phyloP scores from a whole-genome alignment of 2,113 vertebrate genomes.

The Chunga burmeisteri region DNA sequence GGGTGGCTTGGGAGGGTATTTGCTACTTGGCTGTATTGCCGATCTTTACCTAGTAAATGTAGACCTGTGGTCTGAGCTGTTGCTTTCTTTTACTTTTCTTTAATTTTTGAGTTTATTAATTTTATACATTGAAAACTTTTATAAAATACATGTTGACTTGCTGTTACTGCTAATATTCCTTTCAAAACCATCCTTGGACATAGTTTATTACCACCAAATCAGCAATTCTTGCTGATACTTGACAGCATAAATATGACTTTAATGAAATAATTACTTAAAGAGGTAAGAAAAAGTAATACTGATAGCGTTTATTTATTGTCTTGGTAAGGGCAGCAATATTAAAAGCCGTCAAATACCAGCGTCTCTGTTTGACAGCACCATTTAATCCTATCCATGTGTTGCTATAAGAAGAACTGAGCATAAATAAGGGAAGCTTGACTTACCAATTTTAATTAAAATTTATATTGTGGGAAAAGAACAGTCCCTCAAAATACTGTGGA shows the following conservation, averaged over 20 bases:
- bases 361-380: conserved; percentile 47
- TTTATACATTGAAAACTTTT: not conserved
- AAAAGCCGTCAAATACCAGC: conserved; percentile 62
- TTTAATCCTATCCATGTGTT: conserved; percentile 57
- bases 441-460: conserved; percentile 51
- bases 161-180: conserved; percentile 18
- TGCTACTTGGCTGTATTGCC: not conserved
- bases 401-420: conserved; percentile 34
- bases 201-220: conserved; percentile 30
- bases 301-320: conserved; percentile 64
- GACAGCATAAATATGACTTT: conserved; percentile 43
- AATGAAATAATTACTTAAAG: conserved; percentile 60
- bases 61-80: not conserved
- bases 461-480: not conserved
- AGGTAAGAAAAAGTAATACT: conserved; percentile 54
- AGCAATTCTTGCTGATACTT: conserved; percentile 36
- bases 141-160: conserved; percentile 14
- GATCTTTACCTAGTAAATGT: not conserved
- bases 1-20: not conserved
- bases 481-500: not conserved
- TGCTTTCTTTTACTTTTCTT: conserved; percentile 15
- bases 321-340: conserved; percentile 51
- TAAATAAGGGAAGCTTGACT: conserved; percentile 34
- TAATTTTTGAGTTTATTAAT: conserved; percentile 23
- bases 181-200: not conserved